A percentile compares a stretch with the other conserved stretches of the same genome.
Evolutionary conservation across 2,888 invertebrate genomes (phyloP).

Genomic region (Dasysyrphus tricinctus): DNA sequence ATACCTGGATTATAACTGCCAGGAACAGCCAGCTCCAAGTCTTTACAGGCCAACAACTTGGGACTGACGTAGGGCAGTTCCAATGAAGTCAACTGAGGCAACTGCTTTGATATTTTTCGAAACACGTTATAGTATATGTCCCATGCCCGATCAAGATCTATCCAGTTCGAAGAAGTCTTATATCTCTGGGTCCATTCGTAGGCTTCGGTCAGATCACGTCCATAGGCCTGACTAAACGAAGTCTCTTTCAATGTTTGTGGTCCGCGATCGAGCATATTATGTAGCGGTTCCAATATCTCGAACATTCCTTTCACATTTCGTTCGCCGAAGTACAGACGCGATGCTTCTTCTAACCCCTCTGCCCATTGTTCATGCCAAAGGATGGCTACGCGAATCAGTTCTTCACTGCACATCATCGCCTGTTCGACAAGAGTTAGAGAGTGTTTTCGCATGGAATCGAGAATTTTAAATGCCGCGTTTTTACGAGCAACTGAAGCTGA

Average conservation of each 20-base stretch:
- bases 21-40: slow-evolving; percentile 98
- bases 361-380: slow-evolving; percentile 99
- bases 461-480: slow-evolving; percentile 96
- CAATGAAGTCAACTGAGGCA: slow-evolving; percentile 94
- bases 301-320: slow-evolving; percentile 98
- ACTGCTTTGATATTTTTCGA: slow-evolving; percentile 96
- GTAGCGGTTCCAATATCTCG: slow-evolving; percentile 96
- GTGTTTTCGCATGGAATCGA: slow-evolving; percentile 98
- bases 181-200: slow-evolving; percentile 97
- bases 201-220: slow-evolving; percentile 96
- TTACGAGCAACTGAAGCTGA: slow-evolving; percentile 93
- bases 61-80: slow-evolving; percentile 98
- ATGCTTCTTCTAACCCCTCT: slow-evolving; percentile 98
- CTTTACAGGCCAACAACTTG: slow-evolving; percentile 93
- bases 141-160: slow-evolving; percentile 99
- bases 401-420: slow-evolving; percentile 98
- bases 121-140: slow-evolving; percentile 99
- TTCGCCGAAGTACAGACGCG: slow-evolving; percentile 97
- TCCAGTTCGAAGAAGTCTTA: slow-evolving; percentile 91
- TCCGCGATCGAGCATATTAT: slow-evolving; percentile 96
- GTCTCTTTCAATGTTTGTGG: slow-evolving; percentile 98
- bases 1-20: slow-evolving; percentile 96
- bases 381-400: slow-evolving; percentile 98
- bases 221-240: slow-evolving; percentile 98
- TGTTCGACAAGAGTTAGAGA: slow-evolving; percentile 96